phyloP scores from a whole-genome alignment of 1,140 invertebrate species.

The Drosophila suzukii region DNA sequence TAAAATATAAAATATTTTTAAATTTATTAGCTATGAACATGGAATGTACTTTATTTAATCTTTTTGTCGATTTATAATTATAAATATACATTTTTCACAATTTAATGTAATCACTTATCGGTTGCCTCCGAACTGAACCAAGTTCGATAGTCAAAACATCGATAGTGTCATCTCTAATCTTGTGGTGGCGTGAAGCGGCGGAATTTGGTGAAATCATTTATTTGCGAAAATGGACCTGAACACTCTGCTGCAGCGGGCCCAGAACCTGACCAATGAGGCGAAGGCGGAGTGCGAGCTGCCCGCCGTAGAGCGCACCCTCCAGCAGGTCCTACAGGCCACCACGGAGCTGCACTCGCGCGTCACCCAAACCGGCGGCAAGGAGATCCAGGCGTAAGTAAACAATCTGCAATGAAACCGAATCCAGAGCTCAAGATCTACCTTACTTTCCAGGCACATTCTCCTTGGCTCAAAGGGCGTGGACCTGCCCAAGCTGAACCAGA shows the following conservation, averaged over 20 bases:
- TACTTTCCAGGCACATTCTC: constrained; percentile 90
- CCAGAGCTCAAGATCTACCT: background rate
- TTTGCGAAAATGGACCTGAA: constrained; percentile 88
- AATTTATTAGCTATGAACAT: background rate
- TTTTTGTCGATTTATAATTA: too few relatives aligned
- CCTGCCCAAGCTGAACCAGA: constrained; percentile 95
- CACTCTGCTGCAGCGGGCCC: constrained; percentile 94
- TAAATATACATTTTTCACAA: too few relatives aligned
- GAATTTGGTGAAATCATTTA: constrained; percentile 2
- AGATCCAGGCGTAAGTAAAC: constrained; percentile 95
- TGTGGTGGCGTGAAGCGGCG: background rate
- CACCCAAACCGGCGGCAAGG: constrained; percentile 93
- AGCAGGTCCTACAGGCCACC: constrained; percentile 96
- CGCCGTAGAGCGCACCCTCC: constrained; percentile 95
- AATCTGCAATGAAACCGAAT: background rate
- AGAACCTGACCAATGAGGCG: constrained; percentile 94
- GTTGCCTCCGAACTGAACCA: background rate
- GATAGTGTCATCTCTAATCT: background rate
- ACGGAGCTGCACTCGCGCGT: constrained; percentile 94
- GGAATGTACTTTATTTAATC: too few relatives aligned
- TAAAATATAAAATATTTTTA: background rate
- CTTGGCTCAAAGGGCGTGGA: constrained; percentile 96
- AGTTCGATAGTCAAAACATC: background rate
- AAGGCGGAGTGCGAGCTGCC: constrained; percentile 92
- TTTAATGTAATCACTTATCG: background rate